phyloP scores from a whole-genome alignment of 2,797 vertebrate genomes.

The Tinamus major region DNA sequence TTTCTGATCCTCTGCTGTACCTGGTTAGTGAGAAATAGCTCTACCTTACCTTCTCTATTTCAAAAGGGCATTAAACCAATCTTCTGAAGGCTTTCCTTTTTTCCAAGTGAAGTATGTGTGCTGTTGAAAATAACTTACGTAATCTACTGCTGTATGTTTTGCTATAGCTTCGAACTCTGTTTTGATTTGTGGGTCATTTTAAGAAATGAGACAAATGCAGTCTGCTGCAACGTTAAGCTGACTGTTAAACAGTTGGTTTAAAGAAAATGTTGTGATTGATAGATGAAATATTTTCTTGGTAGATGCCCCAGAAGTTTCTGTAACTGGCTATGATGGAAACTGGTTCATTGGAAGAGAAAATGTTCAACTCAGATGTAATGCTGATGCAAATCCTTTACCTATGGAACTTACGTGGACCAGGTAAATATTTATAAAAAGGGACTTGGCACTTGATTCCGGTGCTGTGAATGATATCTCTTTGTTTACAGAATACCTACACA shows the following conservation, averaged over 20 bases:
- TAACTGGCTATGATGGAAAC: slow-evolving; percentile 87
- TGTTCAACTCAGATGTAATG: slow-evolving; percentile 91
- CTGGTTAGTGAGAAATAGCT: background rate
- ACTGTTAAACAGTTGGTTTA: fast-evolving
- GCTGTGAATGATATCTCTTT: background rate
- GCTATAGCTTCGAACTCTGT: background rate
- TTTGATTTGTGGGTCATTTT: background rate
- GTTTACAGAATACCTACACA: background rate
- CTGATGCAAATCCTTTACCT: slow-evolving; percentile 92
- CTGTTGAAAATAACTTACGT: background rate
- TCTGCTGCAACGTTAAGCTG: background rate
- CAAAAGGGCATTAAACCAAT: background rate
- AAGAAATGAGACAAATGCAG: too few relatives aligned
- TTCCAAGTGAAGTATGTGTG: fast-evolving
- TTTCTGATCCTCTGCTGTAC: background rate
- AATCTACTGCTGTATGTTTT: background rate
- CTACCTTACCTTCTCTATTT: background rate
- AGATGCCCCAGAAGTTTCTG: slow-evolving; percentile 92
- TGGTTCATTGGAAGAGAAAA: slow-evolving; percentile 93
- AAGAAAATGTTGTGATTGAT: background rate
- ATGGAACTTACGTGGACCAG: slow-evolving; percentile 89
- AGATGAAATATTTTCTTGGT: slow-evolving; percentile 51
- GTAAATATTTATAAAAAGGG: slow-evolving; percentile 77
- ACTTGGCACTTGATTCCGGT: background rate
- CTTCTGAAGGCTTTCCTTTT: background rate